Evolutionary conservation across 2,797 vertebrate species (phyloP).

Genomic region (Clamator glandarius): DNA sequence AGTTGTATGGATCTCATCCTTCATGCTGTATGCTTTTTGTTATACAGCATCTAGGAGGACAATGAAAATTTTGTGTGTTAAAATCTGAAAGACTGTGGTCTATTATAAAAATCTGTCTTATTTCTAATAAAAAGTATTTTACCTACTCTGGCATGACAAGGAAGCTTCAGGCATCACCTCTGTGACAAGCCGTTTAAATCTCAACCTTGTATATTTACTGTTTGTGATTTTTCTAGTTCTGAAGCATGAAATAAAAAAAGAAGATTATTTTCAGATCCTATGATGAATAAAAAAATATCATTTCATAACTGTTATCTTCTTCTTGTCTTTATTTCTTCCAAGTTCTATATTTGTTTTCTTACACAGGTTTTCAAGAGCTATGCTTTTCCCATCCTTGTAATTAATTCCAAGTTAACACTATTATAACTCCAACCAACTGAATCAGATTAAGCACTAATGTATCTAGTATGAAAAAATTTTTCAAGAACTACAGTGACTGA

Average conservation of each 20-base stretch:
- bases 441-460: background rate
- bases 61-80: background rate
- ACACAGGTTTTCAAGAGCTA: background rate
- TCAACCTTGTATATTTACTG: background rate
- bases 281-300: background rate
- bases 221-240: background rate
- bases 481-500: background rate
- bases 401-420: background rate
- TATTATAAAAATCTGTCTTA: background rate
- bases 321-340: background rate
- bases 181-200: background rate
- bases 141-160: background rate
- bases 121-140: background rate
- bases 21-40: background rate
- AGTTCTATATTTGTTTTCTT: background rate
- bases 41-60: background rate
- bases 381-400: background rate
- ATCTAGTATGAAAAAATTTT: background rate
- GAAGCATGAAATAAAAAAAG: background rate
- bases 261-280: background rate
- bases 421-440: background rate
- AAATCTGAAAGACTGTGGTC: background rate
- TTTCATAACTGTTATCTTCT: background rate
- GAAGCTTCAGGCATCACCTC: background rate
- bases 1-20: background rate